Evolutionary conservation across 2,888 invertebrate species (phyloP).

Genomic region (Bhutanitis thaidina): DNA sequence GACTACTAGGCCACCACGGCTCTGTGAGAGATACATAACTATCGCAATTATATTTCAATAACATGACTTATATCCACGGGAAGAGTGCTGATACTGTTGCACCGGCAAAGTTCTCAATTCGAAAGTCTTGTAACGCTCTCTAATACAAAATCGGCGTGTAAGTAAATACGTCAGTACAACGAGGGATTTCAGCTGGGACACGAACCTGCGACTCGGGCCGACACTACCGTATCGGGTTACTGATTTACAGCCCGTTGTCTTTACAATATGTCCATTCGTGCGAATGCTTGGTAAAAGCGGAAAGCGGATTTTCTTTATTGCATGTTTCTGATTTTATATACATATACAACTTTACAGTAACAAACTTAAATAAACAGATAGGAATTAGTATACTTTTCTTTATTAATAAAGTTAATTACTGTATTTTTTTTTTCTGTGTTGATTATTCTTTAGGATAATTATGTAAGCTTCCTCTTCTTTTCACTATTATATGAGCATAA

Average conservation of each 20-base stretch:
- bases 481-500: too few species aligned
- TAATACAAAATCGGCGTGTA: constrained; percentile 35
- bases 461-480: too few species aligned
- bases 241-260: constrained; percentile 36
- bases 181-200: constrained; percentile 31
- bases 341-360: too few species aligned
- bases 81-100: constrained; percentile 14
- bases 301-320: background rate
- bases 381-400: too few species aligned
- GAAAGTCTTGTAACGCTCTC: constrained; percentile 28
- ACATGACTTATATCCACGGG: background rate
- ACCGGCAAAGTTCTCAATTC: constrained; percentile 28
- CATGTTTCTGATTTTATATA: too few species aligned
- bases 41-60: background rate
- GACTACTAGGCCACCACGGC: too few species aligned
- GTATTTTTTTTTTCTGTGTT: too few species aligned
- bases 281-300: constrained; percentile 1
- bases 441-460: too few species aligned
- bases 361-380: too few species aligned
- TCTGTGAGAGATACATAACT: too few species aligned
- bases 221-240: constrained; percentile 48
- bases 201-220: constrained; percentile 28
- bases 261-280: constrained; percentile 20
- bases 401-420: too few species aligned
- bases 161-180: constrained; percentile 34